A percentile compares a stretch with the other conserved stretches of the same genome.
phyloP scores from a whole-genome alignment of 1,140 invertebrate genomes.

The Drosophila seguyi region DNA sequence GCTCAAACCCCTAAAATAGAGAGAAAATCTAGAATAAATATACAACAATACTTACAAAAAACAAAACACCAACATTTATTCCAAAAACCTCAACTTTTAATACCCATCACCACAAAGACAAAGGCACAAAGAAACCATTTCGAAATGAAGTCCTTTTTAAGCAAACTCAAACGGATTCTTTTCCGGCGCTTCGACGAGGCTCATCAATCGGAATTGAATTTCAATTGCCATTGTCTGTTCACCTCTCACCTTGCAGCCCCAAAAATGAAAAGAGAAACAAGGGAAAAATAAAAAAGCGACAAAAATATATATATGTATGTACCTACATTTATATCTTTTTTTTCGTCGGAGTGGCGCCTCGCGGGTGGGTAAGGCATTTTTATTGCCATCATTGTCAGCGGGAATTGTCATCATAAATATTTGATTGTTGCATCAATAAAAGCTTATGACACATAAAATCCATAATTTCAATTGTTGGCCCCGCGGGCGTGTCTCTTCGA shows the following conservation, averaged over 20 bases:
- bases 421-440: slow-evolving; percentile 84
- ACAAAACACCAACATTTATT: neutral
- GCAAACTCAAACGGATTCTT: slow-evolving; percentile 17
- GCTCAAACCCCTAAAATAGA: neutral
- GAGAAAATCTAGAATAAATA: neutral
- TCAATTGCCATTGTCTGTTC: slow-evolving; percentile 36
- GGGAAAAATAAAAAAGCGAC: slow-evolving; percentile 5
- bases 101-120: neutral
- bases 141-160: slow-evolving; percentile 12
- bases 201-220: slow-evolving; percentile 52
- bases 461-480: slow-evolving; percentile 80
- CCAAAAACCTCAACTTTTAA: neutral
- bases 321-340: neutral
- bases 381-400: slow-evolving; percentile 80
- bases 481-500: slow-evolving; percentile 26
- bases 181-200: neutral
- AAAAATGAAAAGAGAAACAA: neutral
- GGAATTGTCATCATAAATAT: slow-evolving; percentile 82
- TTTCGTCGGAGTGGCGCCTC: neutral
- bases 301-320: slow-evolving; percentile 7
- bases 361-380: slow-evolving; percentile 64
- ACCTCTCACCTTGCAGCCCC: slow-evolving; percentile 20
- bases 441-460: slow-evolving; percentile 84
- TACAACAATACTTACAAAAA: neutral
- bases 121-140: slow-evolving; percentile 59